These are phyloP conservation scores for Burhinus bistriatus DNA, from an alignment of 2,113 vertebrate genomes.

Conservation along the genomic window DNA sequence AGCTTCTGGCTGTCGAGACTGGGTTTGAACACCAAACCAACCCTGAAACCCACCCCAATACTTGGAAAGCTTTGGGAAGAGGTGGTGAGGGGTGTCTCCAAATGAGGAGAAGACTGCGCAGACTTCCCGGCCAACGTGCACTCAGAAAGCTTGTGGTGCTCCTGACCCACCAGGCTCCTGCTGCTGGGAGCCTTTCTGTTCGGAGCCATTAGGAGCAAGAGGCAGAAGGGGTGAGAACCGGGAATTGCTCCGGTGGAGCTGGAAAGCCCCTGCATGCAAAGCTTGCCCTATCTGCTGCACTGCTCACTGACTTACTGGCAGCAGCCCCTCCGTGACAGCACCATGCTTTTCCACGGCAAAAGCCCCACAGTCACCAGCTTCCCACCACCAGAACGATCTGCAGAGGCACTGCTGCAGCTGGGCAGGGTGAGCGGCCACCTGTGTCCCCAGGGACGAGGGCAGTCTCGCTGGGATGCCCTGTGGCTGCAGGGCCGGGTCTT, in stretches of 20 bases:
- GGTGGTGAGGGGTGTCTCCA: not conserved
- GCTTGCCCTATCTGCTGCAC: not conserved
- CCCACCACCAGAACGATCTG: fast-evolving
- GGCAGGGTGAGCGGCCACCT: fast-evolving
- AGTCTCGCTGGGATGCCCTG: not conserved
- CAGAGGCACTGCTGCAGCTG: not conserved
- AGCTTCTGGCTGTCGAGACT: fast-evolving
- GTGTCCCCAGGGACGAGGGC: not conserved
- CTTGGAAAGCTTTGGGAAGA: not conserved
- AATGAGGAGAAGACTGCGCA: fast-evolving
- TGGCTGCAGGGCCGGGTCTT: not conserved
- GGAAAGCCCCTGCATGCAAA: not conserved
- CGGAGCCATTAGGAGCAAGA: fast-evolving
- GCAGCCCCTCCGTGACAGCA: fast-evolving
- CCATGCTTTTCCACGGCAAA: fast-evolving
- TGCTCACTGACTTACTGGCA: fast-evolving
- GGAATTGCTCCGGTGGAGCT: not conserved
- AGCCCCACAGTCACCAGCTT: not conserved
- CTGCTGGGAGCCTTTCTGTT: not conserved
- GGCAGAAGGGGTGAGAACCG: not conserved
- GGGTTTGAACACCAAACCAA: not conserved
- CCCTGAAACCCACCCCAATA: not conserved
- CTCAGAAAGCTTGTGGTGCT: not conserved
- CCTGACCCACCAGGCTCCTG: fast-evolving
- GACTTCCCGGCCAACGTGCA: fast-evolving